Conservation (phyloP, 2,888 invertebrate species). For the Ferrisia virgata region DNA sequence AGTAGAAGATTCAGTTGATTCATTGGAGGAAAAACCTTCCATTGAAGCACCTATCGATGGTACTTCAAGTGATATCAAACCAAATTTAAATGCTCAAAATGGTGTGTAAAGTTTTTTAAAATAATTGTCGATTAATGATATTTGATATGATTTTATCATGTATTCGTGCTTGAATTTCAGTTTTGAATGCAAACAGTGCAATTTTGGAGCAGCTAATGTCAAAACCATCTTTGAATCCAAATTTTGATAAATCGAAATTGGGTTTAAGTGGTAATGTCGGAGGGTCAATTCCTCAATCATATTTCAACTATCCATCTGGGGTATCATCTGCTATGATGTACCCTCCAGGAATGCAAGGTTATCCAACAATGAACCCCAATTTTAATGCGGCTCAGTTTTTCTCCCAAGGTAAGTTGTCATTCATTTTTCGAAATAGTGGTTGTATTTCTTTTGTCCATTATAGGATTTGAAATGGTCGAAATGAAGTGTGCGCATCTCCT, state of each 20-base stretch:
- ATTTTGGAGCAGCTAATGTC: conserved; percentile 42
- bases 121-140: not conserved
- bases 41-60: not conserved
- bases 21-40: not conserved
- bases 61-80: not conserved
- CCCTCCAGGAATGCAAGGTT: conserved; percentile 37
- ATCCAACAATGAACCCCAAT: conserved; percentile 36
- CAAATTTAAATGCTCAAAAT: conserved; percentile 12
- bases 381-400: conserved; percentile 35
- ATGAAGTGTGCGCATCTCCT: not conserved
- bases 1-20: conserved; percentile 37
- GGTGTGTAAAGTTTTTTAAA: not conserved
- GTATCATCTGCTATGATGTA: conserved; percentile 38
- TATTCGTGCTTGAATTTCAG: conserved; percentile 16
- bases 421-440: not conserved
- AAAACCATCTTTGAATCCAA: conserved; percentile 37
- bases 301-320: conserved; percentile 36
- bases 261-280: not conserved
- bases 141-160: not conserved
- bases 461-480: not conserved
- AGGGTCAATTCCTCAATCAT: conserved; percentile 29
- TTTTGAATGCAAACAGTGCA: conserved; percentile 15
- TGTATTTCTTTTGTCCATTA: not conserved
- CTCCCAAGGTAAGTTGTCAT: conserved; percentile 20
- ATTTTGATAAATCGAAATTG: conserved; percentile 36